These are phyloP conservation scores for Liparis tanakae DNA, from an alignment of 2,797 vertebrate species.

Conservation along the genomic window DNA sequence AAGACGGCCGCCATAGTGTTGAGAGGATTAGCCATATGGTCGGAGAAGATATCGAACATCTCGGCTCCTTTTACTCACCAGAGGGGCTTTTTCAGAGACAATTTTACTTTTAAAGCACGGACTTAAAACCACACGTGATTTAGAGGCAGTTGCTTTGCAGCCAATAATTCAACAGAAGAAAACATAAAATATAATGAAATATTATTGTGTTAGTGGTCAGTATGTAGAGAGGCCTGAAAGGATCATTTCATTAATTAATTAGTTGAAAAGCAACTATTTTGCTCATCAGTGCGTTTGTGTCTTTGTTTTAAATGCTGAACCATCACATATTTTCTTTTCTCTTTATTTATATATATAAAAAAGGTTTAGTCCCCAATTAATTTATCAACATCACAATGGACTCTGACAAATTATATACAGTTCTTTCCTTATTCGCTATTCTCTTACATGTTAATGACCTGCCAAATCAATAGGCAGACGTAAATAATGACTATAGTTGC, in stretches of 20 bases:
- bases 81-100: conserved; percentile 12
- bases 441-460: background rate
- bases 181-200: background rate
- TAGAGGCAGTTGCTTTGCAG: background rate
- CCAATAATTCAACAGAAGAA: background rate
- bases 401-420: background rate
- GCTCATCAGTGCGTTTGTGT: background rate
- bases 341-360: too few relatives aligned
- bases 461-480: background rate
- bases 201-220: background rate
- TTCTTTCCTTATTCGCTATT: background rate
- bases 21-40: conserved; percentile 68
- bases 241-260: background rate
- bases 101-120: conserved; percentile 19
- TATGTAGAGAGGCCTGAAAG: background rate
- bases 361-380: background rate
- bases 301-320: background rate
- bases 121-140: background rate
- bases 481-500: background rate
- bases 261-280: background rate
- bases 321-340: background rate
- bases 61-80: conserved; percentile 41
- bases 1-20: conserved; percentile 22
- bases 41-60: conserved; percentile 41
- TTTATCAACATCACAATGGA: background rate